Conservation (phyloP, 2,797 vertebrate species). For the Tachyglossus aculeatus region DNA sequence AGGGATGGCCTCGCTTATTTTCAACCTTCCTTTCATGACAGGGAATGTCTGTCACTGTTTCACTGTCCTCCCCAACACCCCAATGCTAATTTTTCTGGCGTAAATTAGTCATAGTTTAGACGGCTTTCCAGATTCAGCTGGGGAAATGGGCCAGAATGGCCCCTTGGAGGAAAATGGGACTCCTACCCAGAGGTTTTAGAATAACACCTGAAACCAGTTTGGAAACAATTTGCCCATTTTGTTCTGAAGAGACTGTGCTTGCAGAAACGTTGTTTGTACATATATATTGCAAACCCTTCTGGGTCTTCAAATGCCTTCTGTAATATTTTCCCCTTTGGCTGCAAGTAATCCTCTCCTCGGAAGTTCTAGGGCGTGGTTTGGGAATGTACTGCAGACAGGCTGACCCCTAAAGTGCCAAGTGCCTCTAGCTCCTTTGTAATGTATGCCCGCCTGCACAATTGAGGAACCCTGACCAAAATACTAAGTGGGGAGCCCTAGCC, state of each 20-base stretch:
- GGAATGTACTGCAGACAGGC: neutral
- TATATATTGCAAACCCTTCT: neutral
- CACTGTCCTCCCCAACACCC: neutral
- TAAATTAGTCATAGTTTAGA: neutral
- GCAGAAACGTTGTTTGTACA: neutral
- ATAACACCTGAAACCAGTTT: neutral
- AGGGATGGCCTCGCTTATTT: no score
- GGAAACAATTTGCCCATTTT: neutral
- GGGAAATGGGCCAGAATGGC: no score
- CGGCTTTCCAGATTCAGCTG: neutral
- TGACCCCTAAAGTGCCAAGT: neutral
- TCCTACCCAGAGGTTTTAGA: neutral
- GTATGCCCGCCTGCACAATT: neutral
- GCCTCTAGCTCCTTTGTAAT: neutral
- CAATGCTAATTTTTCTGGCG: neutral
- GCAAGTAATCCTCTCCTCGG: neutral
- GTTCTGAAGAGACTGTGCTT: neutral
- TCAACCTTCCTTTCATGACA: neutral
- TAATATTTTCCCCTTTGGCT: neutral
- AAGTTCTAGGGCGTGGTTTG: neutral
- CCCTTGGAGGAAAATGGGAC: no score
- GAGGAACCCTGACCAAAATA: neutral
- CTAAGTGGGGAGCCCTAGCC: neutral
- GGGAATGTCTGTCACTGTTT: neutral
- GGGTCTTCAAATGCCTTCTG: neutral